Conservation (phyloP, 2,113 vertebrate species). For the Salvelinus sp. region DNA sequence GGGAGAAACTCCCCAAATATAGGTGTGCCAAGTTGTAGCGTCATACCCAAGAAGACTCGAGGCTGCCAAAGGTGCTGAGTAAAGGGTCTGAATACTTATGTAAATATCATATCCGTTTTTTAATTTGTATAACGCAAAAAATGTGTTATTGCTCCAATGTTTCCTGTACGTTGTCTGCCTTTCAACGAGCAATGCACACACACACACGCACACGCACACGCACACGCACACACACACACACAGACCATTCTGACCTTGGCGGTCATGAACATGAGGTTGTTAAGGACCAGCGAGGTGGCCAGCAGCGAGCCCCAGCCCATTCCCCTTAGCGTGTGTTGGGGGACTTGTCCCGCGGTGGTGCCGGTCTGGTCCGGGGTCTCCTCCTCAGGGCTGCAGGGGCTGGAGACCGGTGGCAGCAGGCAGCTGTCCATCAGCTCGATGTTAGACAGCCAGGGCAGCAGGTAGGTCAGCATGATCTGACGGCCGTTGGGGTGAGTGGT, state of each 20-base stretch:
- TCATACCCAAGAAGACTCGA: too few relatives aligned
- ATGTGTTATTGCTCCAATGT: too few relatives aligned
- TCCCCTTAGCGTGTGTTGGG: constrained; percentile 78
- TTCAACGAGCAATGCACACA: too few relatives aligned
- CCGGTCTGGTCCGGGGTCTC: constrained; percentile 74
- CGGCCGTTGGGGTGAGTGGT: constrained; percentile 93
- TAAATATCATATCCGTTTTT: too few relatives aligned
- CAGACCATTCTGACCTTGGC: constrained; percentile 81
- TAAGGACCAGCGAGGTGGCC: constrained; percentile 92
- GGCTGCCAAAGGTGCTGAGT: too few relatives aligned
- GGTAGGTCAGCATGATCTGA: constrained; percentile 95
- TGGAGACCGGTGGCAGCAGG: constrained; percentile 84
- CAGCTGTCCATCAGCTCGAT: constrained; percentile 92
- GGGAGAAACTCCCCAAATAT: too few relatives aligned
- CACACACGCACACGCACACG: too few relatives aligned
- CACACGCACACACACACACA: too few relatives aligned
- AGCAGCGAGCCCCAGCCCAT: constrained; percentile 94
- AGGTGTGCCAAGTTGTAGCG: too few relatives aligned
- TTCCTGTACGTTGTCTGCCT: too few relatives aligned
- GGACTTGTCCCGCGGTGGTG: constrained; percentile 63
- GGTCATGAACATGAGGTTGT: constrained; percentile 99
- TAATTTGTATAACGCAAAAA: too few relatives aligned
- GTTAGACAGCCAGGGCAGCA: constrained; percentile 94
- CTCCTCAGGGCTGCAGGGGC: constrained; percentile 81
- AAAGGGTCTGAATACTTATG: too few relatives aligned